phyloP scores from a whole-genome alignment of 1,140 invertebrate species.

The Bombus pyrosoma region DNA sequence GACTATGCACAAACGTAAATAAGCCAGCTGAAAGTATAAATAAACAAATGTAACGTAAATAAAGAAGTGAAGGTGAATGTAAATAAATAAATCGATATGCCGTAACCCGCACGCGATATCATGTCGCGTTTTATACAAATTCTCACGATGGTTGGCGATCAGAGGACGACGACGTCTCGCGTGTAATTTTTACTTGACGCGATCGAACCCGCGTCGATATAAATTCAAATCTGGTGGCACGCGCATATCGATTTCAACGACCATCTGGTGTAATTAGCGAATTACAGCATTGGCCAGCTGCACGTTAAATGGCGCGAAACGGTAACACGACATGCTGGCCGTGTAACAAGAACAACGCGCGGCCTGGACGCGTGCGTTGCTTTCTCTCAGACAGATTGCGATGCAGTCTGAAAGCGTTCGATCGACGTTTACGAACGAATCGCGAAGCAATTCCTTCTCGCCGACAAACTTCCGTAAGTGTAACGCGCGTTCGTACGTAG shows the following conservation, averaged over 20 bases:
- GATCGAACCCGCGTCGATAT: background rate
- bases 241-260: background rate
- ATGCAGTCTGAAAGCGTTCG: background rate
- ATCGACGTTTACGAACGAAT: background rate
- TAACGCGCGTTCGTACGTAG: constrained; percentile 14
- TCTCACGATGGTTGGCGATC: too few relatives aligned
- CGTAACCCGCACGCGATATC: too few relatives aligned
- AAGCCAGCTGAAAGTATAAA: background rate
- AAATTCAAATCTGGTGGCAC: background rate
- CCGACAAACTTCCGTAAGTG: background rate
- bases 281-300: background rate
- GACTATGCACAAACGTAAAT: too few relatives aligned
- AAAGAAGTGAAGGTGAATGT: background rate
- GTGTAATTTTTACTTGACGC: too few relatives aligned
- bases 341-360: background rate
- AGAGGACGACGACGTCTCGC: too few relatives aligned
- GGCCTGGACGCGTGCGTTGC: background rate
- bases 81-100: background rate
- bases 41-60: background rate
- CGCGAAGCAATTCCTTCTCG: background rate
- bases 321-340: background rate
- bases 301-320: background rate
- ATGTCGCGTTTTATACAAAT: background rate
- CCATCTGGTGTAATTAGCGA: background rate
- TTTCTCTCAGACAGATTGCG: background rate